phyloP scores from a whole-genome alignment of 2,797 vertebrate species.

The Siniperca obscura region DNA sequence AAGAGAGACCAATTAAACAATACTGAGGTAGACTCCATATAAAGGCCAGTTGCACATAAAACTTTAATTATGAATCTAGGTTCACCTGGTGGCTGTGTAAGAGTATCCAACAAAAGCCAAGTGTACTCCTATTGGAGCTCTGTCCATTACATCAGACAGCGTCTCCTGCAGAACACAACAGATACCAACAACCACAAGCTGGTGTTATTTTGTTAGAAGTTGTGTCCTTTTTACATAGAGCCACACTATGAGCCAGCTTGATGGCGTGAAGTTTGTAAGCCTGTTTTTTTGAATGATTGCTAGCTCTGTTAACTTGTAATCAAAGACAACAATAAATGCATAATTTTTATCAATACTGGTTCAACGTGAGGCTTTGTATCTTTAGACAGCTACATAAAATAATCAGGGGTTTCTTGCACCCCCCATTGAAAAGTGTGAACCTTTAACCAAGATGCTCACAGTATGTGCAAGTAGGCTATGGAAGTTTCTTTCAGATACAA shows the following conservation, averaged over 20 bases:
- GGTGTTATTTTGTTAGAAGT: not conserved
- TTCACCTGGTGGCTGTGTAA: slow-evolving; percentile 83
- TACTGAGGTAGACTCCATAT: not conserved
- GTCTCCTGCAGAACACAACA: slow-evolving; percentile 72
- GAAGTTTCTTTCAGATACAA: not conserved
- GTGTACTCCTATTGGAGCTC: slow-evolving; percentile 77
- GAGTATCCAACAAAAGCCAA: slow-evolving; percentile 86
- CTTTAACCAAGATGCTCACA: not conserved
- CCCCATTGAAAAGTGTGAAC: not conserved
- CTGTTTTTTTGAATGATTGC: not conserved
- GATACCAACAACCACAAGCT: not conserved
- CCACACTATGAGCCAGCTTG: not conserved
- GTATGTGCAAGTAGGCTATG: not conserved
- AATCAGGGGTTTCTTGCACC: not conserved
- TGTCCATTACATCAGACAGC: slow-evolving; percentile 74
- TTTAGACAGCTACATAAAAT: not conserved
- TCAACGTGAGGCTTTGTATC: not conserved
- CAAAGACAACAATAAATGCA: not conserved
- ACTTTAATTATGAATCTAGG: not conserved
- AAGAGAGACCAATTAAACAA: slow-evolving; percentile 19
- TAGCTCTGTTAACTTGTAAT: not conserved
- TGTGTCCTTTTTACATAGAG: not conserved
- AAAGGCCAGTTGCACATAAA: not conserved
- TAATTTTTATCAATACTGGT: not conserved
- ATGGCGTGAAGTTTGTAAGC: not conserved